Percentiles rank a stretch among this genome's conserved stretches.
Evolutionary conservation across 2,797 vertebrate genomes (phyloP).

Genomic region (Uromys caudimaculatus): DNA sequence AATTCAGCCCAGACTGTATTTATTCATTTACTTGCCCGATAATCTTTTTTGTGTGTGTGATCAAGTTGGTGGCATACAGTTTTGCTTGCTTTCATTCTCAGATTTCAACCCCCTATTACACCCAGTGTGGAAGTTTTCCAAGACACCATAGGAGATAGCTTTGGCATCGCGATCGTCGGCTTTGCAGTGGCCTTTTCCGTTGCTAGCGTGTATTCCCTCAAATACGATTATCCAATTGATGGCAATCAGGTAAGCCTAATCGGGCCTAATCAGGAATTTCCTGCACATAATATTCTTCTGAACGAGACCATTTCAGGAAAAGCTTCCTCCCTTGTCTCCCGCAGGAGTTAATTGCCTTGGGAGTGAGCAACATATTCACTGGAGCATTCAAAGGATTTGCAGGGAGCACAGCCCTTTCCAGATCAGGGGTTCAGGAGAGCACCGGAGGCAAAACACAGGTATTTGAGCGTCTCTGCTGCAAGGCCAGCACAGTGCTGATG

Average conservation of each 20-base stretch:
- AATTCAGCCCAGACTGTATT: not conserved
- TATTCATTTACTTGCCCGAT: not conserved
- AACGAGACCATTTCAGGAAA: not conserved
- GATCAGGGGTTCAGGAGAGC: conserved; percentile 96
- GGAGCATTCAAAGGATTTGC: conserved; percentile 94
- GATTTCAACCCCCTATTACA: conserved; percentile 91
- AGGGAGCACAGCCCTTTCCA: conserved; percentile 95
- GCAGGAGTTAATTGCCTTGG: conserved; percentile 97
- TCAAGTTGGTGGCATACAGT: not conserved
- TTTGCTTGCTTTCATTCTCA: conserved; percentile 80
- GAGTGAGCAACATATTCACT: conserved; percentile 94
- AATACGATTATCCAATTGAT: conserved; percentile 95
- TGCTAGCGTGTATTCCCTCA: conserved; percentile 95
- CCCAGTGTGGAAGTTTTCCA: conserved; percentile 89
- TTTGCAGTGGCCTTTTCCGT: conserved; percentile 96
- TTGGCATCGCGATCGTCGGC: conserved; percentile 94
- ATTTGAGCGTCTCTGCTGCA: conserved; percentile 20
- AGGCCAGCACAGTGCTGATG: not conserved
- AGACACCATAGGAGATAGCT: conserved; percentile 89
- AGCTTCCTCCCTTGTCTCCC: conserved; percentile 28
- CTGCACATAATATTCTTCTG: not conserved
- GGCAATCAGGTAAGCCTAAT: conserved; percentile 92
- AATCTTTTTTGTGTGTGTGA: not conserved
- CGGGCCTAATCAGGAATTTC: not conserved
- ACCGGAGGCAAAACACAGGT: conserved; percentile 99